A percentile compares a stretch with the other conserved stretches of the same genome.
Evolutionary conservation across 23 tunicate genomes (phyloP).

Genomic region (Halocynthia roretzi): DNA sequence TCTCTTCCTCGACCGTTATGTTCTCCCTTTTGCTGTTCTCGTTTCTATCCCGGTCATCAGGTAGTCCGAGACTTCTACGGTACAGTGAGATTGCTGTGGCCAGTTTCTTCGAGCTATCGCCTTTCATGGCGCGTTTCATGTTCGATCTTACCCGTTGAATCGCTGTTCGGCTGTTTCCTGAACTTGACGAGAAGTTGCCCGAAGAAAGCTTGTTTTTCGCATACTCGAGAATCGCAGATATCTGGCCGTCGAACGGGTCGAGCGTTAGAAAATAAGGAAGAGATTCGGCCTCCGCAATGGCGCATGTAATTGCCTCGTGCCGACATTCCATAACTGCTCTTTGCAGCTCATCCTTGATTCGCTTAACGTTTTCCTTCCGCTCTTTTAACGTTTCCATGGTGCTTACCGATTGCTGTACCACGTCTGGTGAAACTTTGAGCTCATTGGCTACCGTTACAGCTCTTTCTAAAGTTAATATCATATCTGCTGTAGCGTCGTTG

Average conservation of each 20-base stretch:
- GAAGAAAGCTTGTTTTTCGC: constrained; percentile 21
- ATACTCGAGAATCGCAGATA: constrained; percentile 22
- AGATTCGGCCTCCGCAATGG: constrained; percentile 36
- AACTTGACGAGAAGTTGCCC: neutral
- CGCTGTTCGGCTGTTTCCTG: neutral
- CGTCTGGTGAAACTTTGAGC: neutral
- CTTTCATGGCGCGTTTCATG: constrained; percentile 25
- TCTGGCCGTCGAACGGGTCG: constrained; percentile 23
- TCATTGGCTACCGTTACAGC: constrained; percentile 15
- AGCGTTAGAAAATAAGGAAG: constrained; percentile 26
- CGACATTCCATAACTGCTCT: constrained; percentile 31
- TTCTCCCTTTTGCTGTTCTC: neutral
- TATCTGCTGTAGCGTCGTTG: constrained; percentile 11
- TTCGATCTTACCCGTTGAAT: constrained; percentile 17
- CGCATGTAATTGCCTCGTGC: constrained; percentile 36
- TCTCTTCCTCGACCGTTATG: constrained; percentile 6
- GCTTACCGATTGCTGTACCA: neutral
- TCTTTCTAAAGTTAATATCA: constrained; percentile 10
- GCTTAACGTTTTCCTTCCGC: constrained; percentile 13
- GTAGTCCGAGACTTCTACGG: neutral
- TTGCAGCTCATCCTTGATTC: constrained; percentile 23
- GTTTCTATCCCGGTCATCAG: neutral
- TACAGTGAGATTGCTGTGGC: constrained; percentile 16
- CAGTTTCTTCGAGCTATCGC: constrained; percentile 15
- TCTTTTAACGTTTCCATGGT: constrained; percentile 4